These are phyloP conservation scores for Sinelater perroti DNA, from an alignment of 2,888 invertebrate genomes.

Conservation along the genomic window DNA sequence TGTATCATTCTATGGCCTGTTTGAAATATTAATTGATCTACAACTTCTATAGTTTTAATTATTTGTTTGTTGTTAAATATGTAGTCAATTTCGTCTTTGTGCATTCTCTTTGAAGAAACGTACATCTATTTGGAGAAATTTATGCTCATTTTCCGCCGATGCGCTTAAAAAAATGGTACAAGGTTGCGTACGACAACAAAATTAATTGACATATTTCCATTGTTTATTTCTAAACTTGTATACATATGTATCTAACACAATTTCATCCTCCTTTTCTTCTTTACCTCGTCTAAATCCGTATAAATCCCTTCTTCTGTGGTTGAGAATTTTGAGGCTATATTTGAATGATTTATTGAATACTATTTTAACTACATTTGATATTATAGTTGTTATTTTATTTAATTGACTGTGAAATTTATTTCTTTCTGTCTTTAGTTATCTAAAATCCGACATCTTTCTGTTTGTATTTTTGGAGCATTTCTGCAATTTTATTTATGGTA, in stretches of 20 bases:
- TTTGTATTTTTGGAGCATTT: constrained; percentile 1
- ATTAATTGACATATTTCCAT: constrained; percentile 3
- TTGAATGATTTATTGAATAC: background rate
- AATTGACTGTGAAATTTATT: background rate
- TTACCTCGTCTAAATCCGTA: constrained; percentile 1
- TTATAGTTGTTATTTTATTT: constrained; percentile 1
- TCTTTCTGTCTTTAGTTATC: background rate
- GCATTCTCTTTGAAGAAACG: constrained; percentile 3
- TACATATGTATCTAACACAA: background rate
- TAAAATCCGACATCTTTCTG: background rate
- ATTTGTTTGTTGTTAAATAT: constrained; percentile 1
- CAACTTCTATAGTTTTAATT: constrained; percentile 7
- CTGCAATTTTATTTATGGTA: background rate
- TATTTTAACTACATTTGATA: background rate
- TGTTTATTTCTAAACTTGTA: background rate
- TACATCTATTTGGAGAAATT: constrained; percentile 9
- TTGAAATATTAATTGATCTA: constrained; percentile 1
- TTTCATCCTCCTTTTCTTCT: background rate
- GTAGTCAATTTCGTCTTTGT: constrained; percentile 4
- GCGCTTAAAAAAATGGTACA: constrained; percentile 2
- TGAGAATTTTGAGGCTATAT: constrained; percentile 1
- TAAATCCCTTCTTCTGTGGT: constrained; percentile 2
- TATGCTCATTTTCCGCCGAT: background rate
- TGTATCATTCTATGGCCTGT: background rate
- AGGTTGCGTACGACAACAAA: background rate